phyloP scores from a whole-genome alignment of 1,140 invertebrate species.

The Melanaphis sacchari region DNA sequence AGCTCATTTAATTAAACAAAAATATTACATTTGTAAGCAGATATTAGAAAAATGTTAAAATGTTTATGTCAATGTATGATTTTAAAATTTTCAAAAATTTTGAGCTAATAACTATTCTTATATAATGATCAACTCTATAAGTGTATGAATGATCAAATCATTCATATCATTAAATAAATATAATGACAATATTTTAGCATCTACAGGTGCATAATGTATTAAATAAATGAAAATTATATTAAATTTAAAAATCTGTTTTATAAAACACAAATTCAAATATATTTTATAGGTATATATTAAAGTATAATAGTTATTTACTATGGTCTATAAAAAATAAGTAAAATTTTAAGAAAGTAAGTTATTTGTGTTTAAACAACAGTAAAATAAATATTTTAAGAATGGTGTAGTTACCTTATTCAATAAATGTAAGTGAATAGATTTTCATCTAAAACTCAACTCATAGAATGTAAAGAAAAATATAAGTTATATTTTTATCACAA shows the following conservation, averaged over 20 bases:
- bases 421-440: neutral
- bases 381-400: neutral
- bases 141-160: neutral
- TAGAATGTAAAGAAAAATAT: neutral
- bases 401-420: neutral
- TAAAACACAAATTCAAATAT: neutral
- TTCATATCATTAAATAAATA: neutral
- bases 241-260: neutral
- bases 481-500: neutral
- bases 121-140: neutral
- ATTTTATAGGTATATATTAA: neutral
- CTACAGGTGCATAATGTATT: no score
- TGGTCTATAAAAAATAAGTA: neutral
- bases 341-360: neutral
- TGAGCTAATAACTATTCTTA: neutral
- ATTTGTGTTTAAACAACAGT: neutral
- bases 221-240: neutral
- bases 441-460: neutral
- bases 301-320: neutral
- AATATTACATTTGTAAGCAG: neutral
- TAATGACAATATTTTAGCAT: neutral
- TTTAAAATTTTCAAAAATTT: no score
- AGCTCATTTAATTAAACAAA: neutral
- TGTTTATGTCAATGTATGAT: neutral
- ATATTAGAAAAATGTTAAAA: neutral